Evolutionary conservation across 2,888 invertebrate species (phyloP), one percentile per base, ranked within the genome.

Genomic region (Ctena decussata): DNA sequence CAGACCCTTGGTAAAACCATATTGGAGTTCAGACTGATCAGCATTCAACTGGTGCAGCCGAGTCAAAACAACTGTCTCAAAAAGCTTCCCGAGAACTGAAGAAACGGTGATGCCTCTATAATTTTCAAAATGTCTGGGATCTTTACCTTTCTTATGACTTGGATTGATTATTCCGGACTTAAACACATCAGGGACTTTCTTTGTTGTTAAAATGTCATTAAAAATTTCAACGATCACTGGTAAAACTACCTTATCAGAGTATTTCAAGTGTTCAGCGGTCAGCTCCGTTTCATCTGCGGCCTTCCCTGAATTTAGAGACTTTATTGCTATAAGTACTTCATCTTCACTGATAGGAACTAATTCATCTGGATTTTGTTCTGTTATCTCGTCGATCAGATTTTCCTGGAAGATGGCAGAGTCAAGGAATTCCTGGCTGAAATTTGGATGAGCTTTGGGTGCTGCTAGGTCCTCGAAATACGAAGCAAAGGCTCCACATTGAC

Each of bases 71-170:
- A 60, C 60, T 27, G 60, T 30, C 30, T 60, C 60, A 24, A 60
- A 30, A 5, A 60, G 60, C 30, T 77, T 77, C n/a, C 44, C 39
- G 6, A 69, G 46, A 2, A 57, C 39, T 3, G 46, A 30, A 2
- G 70, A 65, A 21, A 77, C 39, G 24, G 57, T 57, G 21, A 77
- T 77, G 15, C 77, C 77, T 32, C 77, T 44, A 46, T 77, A 77
- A 60, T 69, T 77, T n/a, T 60, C 77, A 15, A 46, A 24, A 30
- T 37, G 35, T 24, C n/a, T 49, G 35, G 53, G 53, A 32, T 70
- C 77, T 46, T 77, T 77, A 27, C 69, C 49, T 46, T 70, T 70
- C n/a, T 77, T 70, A 18, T 37, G 57, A 2, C 69, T 70, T 32
- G 69, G 70, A 12, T 39, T 70, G 37, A 77, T 39, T 3, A 77